Evolutionary conservation across 2,113 vertebrate genomes (phyloP).

Genomic region (Pteruthius melanotis): DNA sequence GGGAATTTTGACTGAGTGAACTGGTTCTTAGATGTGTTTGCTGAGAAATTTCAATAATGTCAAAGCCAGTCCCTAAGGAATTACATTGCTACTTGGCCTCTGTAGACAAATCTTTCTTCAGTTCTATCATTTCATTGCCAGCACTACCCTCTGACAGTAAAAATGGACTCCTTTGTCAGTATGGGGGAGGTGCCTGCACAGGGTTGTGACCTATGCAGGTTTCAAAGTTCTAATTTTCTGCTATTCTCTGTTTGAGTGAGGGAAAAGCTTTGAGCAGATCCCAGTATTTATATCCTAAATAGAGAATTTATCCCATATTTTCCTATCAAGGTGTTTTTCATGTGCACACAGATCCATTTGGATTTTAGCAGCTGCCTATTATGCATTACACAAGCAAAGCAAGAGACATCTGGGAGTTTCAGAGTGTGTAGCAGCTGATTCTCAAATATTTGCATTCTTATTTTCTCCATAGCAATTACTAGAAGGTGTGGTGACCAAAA

Average conservation of each 20-base stretch:
- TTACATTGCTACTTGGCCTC: not conserved
- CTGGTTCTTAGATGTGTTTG: not conserved
- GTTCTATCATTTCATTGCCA: not conserved
- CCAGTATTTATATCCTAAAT: not conserved
- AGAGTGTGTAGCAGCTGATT: not conserved
- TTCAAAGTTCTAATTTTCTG: not conserved
- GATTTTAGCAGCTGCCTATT: not conserved
- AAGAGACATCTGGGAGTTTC: not conserved
- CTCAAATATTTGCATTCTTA: not conserved
- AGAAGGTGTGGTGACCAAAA: constrained; percentile 75
- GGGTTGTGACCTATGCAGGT: not conserved
- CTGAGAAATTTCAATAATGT: not conserved
- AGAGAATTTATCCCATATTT: not conserved
- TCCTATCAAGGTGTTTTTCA: not conserved
- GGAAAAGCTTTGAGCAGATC: not conserved
- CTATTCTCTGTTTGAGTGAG: not conserved
- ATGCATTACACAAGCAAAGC: not conserved
- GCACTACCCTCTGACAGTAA: not conserved
- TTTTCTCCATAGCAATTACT: constrained; percentile 75
- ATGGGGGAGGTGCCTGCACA: not conserved
- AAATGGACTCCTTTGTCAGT: not conserved
- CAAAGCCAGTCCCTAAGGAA: not conserved
- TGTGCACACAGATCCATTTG: not conserved
- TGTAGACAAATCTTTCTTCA: not conserved
- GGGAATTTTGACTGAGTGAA: not conserved